Evolutionary conservation across 2,113 vertebrate genomes (phyloP), one percentile per base, ranked within the genome.

Genomic region (Bos indicus): DNA sequence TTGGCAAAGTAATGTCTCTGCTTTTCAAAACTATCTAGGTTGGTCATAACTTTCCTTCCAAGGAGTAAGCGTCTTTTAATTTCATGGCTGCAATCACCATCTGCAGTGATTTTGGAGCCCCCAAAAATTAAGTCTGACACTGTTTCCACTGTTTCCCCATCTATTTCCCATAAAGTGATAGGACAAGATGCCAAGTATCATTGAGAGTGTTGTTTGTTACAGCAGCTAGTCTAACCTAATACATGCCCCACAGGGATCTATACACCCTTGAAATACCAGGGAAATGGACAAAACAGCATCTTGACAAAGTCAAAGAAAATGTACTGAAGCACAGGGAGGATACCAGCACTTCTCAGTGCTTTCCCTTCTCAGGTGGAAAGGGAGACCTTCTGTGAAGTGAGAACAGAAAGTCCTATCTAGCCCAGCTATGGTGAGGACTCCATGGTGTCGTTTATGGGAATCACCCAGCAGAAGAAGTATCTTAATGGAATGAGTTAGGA

Each of bases 261-360:
- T 2, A 3, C 9, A 23, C 19, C 30, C 57, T 48, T 14, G 51
- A 88, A 81, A 46, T 36, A 84, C 5, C 0, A 81, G 43, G 60
- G 28, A 89, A 19, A 88, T 5, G 13, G 28, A 43, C 51, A 28
- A 33, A 88, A 48, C 5, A 7, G 28, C 77, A 67, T 59, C 56
- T 64, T 36, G 56, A 78, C 17, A 25, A 82, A 40, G 57, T 80
- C 26, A 64, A 28, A 64, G 30, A 84, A n/a, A 60, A 62, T 0
- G 19, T 2, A 3, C 30, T 23, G n/a, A 77, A 52, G 10, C 17
- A 2, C 0, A 1, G 52, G n/a, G 62, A 62, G 33, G 13, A 43
- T 2, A 10, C 28, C 21, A 8, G 57, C 10, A 2, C 26, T 25
- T 40, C 40, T 40, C 40, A 40, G 40, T 40, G 40, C 40, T 40